These are phyloP conservation scores for Rhagoletis pomonella DNA, from an alignment of 1,140 invertebrate species.

Conservation along the genomic window DNA sequence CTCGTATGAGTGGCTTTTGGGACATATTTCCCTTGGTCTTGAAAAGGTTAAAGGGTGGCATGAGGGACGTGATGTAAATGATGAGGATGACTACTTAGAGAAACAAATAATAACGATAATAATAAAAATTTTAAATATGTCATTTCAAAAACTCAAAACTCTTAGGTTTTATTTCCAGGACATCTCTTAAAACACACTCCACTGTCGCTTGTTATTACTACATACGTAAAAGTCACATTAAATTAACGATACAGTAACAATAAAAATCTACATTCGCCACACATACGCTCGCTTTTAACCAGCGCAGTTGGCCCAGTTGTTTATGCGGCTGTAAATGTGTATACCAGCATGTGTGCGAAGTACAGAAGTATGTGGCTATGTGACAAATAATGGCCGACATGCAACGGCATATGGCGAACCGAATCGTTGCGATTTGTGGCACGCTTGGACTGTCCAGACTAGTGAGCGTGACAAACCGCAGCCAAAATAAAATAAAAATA, in stretches of 20 bases:
- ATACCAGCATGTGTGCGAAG: neutral
- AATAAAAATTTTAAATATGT: too few relatives aligned
- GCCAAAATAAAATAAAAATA: conserved; percentile 2
- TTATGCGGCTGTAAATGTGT: neutral
- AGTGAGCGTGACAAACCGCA: conserved; percentile 16
- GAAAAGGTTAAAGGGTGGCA: too few relatives aligned
- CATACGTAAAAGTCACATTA: neutral
- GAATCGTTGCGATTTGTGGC: conserved; percentile 9
- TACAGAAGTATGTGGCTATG: neutral
- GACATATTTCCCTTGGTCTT: too few relatives aligned
- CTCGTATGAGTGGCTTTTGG: too few relatives aligned
- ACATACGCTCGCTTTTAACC: neutral
- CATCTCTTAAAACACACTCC: neutral
- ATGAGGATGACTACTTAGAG: too few relatives aligned
- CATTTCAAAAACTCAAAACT: too few relatives aligned
- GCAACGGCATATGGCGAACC: conserved; percentile 9
- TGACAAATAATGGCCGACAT: conserved; percentile 3
- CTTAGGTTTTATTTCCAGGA: neutral
- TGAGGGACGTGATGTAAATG: too few relatives aligned
- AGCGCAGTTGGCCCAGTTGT: conserved; percentile 32
- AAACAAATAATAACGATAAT: too few relatives aligned
- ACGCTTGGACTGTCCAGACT: conserved; percentile 22
- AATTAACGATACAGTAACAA: conserved; percentile 22
- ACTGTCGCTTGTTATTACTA: neutral
- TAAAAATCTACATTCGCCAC: conserved; percentile 22